Evolutionary conservation across 2,797 vertebrate genomes (phyloP), one percentile per base, ranked within the genome.

Genomic region (Octomys mimax): DNA sequence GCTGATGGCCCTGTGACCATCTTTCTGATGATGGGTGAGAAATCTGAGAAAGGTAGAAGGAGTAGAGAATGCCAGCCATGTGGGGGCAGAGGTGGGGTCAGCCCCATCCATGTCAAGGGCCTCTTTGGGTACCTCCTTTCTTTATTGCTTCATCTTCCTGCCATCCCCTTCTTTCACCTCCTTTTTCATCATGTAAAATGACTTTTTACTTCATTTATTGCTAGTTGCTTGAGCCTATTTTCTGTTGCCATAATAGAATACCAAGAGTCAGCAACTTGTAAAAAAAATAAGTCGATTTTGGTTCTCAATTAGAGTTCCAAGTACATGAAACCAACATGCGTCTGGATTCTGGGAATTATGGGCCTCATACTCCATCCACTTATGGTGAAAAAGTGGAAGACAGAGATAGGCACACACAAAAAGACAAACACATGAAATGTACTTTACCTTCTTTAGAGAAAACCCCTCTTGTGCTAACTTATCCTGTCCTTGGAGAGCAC

Each of bases 11-110:
- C 39, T 54, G 59, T 61, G 42, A 81, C 42, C 31, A 82, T 57
- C 46, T 6, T 81, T 82, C 68, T 28, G 12, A 70, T 16, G 89
- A 68, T 7, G 1, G 3, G 0, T 24, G 31, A 68, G 24, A 42
- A 79, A 6, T 49, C 18, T 7, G 12, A 6, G 16, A 26, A 33
- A 33, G 28, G 8, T 2, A 7, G 39, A 36, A 19, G 18, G 33
- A 28, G 33, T 11, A 54, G 52, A n/a, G 18, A 4, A 57, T 39
- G 1, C 2, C 19, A 31, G 14, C 7, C 22, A 1, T 2, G 8
- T 54, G 24, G n/a, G 18, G 19, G 11, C 24, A 36, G n/a, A 7
- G 18, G 16, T 13, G 49, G 31, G n/a, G 3, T 54, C 2, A 1
- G 3, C 64, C 26, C 10, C 22, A 33, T 12, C 36, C 49, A 59